These are phyloP conservation scores for Zoanthus sociatus DNA, from an alignment of 92 coral and sea anemone species.

Conservation along the genomic window DNA sequence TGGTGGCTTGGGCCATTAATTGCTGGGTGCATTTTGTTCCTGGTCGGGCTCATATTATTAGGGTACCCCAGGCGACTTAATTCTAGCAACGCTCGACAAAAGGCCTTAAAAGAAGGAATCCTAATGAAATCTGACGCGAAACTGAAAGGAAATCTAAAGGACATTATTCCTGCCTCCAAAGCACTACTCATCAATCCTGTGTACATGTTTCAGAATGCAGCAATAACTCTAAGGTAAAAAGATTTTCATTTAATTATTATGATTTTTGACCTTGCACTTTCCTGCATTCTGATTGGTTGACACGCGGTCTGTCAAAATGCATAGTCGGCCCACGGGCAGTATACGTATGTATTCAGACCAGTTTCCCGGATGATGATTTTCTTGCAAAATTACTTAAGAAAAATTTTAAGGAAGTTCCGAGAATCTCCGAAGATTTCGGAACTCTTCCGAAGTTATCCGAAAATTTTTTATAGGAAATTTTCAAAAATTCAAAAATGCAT, in stretches of 20 bases:
- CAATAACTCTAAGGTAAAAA: neutral
- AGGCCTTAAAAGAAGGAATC: slow-evolving; percentile 3
- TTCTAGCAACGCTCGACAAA: neutral
- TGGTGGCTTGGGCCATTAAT: slow-evolving; percentile 17
- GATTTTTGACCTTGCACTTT: too few species aligned
- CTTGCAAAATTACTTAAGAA: too few species aligned
- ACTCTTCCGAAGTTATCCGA: too few species aligned
- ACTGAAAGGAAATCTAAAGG: slow-evolving; percentile 6
- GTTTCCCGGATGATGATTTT: too few species aligned
- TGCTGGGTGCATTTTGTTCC: slow-evolving; percentile 13
- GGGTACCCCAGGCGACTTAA: slow-evolving; percentile 10
- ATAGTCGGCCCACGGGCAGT: too few species aligned
- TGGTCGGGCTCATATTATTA: neutral
- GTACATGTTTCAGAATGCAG: slow-evolving; percentile 9
- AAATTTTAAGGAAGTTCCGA: too few species aligned
- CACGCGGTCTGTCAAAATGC: too few species aligned
- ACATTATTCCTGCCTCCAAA: neutral
- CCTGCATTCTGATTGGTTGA: too few species aligned
- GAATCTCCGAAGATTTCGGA: too few species aligned
- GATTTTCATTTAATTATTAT: neutral
- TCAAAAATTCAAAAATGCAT: too few species aligned
- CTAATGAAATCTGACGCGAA: neutral
- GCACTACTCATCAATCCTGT: neutral
- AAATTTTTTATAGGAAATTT: too few species aligned
- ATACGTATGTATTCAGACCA: too few species aligned